phyloP scores from a whole-genome alignment of 2,797 vertebrate genomes.

The Anableps anableps region DNA sequence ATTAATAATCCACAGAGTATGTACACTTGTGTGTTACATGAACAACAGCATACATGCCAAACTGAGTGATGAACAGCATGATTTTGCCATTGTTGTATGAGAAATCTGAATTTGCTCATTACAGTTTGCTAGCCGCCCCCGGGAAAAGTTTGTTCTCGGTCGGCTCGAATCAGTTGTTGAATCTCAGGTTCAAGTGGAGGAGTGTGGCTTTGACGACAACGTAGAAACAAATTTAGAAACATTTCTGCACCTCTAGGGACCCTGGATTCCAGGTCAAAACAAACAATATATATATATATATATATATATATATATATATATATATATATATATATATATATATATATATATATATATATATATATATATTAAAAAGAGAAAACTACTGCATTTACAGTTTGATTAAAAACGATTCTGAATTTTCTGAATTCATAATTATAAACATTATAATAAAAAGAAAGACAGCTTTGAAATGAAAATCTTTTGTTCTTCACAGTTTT shows the following conservation, averaged over 20 bases:
- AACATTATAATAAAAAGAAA: background rate
- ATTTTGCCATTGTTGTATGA: background rate
- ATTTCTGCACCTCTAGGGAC: background rate
- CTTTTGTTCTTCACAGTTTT: background rate
- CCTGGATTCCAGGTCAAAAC: background rate
- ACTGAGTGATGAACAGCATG: background rate
- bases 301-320: no score
- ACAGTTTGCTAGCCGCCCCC: background rate
- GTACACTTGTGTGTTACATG: no score
- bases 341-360: no score
- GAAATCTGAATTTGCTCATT: background rate
- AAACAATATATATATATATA: no score
- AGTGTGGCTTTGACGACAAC: background rate
- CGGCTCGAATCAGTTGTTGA: background rate
- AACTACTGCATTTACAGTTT: background rate
- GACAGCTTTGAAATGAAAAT: background rate
- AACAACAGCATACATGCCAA: background rate
- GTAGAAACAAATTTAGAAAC: constrained; percentile 18
- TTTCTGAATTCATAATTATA: background rate
- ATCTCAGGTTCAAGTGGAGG: background rate
- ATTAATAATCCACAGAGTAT: no score
- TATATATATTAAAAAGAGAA: no score
- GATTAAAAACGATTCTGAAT: background rate
- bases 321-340: no score
- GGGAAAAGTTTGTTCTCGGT: background rate